Percentiles rank a stretch among this genome's conserved stretches.
Evolutionary conservation across 2,113 vertebrate genomes (phyloP).

Genomic region (Hepsetus odoe): DNA sequence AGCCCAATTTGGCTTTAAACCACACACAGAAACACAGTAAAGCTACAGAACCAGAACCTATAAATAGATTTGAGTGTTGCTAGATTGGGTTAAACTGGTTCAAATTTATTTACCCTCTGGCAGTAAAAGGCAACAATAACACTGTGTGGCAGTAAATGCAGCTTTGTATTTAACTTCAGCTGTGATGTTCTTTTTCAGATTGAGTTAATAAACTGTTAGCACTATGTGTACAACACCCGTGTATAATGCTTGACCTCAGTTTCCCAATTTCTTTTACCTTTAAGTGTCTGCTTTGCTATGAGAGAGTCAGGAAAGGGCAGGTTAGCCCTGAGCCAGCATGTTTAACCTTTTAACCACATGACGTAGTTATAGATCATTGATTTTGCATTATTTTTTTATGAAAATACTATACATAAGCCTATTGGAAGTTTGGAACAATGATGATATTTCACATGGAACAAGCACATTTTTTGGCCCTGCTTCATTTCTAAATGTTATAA

Average conservation of each 20-base stretch:
- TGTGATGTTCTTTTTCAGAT: not conserved
- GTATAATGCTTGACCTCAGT: too few relatives aligned
- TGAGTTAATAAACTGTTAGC: not conserved
- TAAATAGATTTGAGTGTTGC: constrained; percentile 25
- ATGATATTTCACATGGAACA: too few relatives aligned
- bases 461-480: too few relatives aligned
- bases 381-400: too few relatives aligned
- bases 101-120: constrained; percentile 14
- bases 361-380: too few relatives aligned
- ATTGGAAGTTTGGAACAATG: too few relatives aligned
- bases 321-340: not conserved
- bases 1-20: not conserved
- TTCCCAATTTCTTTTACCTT: constrained; percentile 5
- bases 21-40: not conserved
- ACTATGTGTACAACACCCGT: not conserved
- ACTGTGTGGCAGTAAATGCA: constrained; percentile 22
- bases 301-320: not conserved
- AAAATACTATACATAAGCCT: too few relatives aligned
- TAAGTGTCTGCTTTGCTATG: not conserved
- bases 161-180: constrained; percentile 24
- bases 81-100: constrained; percentile 37
- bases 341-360: not conserved
- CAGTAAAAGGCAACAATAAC: constrained; percentile 25
- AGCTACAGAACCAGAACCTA: not conserved
- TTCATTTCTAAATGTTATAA: too few relatives aligned